Base-by-base conservation (phyloP, 2,113 vertebrate species). In the Cebidichthys violaceus region DNA sequence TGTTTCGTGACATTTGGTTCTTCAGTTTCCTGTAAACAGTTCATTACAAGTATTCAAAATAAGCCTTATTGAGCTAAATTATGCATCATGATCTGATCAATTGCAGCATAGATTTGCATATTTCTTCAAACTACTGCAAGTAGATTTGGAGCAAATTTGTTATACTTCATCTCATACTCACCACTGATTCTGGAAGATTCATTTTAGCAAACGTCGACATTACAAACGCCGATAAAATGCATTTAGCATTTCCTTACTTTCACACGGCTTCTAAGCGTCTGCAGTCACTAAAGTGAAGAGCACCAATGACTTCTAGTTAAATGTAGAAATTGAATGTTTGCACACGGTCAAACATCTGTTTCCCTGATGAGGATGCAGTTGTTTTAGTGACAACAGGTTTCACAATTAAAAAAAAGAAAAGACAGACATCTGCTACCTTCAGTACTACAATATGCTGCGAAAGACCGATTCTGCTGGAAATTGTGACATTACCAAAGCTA, bases 81-180 rank as follows among this genome's bases (percentile, higher is more conserved):
- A 50, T 50, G 37, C 14, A 22, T 68, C 35, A 47, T 72, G 15
- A 60, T 69, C 18, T 66, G 55, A 83, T 62, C 37, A 74, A 17
- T 18, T 67, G 64, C 13, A 14, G 55, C 33, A 85, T 41, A 6
- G 1, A 84, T 88, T 66, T 85, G 33, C 79, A 90, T 83, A 82
- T 79, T 47, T 22, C 22, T 45, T 72, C 1, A 17, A 31, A 79
- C 54, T 69, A 4, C 39, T 71, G 9, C 9, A 52, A 29, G 62
- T 24, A 22, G n/a, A 6, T 59, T 50, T 17, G 13, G 1, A 60
- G 18, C 17, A 65, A 0, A 33, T 29, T 18, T 15, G 6, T 29
- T 7, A 2, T 35, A 35, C 2, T 31, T 4, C 0, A 59, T 35
- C 2, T 31, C 2, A 9, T 37, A 1, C 54, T 22, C 11, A 35